phyloP scores from a whole-genome alignment of 2,888 invertebrate genomes.

The Pristionchus arcanus region DNA sequence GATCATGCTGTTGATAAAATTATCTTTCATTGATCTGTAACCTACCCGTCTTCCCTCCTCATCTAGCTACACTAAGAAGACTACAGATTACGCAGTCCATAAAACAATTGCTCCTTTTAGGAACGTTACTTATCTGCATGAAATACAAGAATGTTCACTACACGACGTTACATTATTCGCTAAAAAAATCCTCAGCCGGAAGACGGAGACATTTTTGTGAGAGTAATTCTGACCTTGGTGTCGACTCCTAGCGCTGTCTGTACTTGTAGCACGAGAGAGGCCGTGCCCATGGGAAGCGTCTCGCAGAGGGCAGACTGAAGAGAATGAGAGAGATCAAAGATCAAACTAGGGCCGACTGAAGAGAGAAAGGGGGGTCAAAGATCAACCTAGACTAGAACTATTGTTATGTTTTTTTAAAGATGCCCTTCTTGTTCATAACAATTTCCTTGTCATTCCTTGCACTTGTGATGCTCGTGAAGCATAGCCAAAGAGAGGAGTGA shows the following conservation, averaged over 20 bases:
- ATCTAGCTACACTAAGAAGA: too few species aligned
- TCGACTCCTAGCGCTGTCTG: slow-evolving; percentile 65
- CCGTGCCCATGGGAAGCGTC: slow-evolving; percentile 80
- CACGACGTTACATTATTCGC: too few species aligned
- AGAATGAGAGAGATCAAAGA: background rate
- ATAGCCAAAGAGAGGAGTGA: background rate
- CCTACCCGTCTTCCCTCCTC: too few species aligned
- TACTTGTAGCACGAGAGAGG: slow-evolving; percentile 71
- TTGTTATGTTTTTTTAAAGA: too few species aligned
- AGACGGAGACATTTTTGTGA: background rate
- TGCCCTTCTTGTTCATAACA: too few species aligned
- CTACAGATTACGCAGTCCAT: background rate
- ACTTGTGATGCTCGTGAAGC: background rate
- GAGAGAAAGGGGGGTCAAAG: background rate
- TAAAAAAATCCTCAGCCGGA: background rate
- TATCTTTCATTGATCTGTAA: too few species aligned
- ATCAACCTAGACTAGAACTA: too few species aligned
- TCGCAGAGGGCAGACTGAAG: slow-evolving; percentile 80
- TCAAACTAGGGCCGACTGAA: background rate
- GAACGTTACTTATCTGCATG: too few species aligned
- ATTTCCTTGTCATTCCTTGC: background rate
- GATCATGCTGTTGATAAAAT: too few species aligned
- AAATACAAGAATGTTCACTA: too few species aligned
- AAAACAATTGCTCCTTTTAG: too few species aligned
- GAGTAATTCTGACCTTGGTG: background rate